Base-by-base conservation (phyloP, 2,797 vertebrate species). In the Ptychobarbus kaznakovi region DNA sequence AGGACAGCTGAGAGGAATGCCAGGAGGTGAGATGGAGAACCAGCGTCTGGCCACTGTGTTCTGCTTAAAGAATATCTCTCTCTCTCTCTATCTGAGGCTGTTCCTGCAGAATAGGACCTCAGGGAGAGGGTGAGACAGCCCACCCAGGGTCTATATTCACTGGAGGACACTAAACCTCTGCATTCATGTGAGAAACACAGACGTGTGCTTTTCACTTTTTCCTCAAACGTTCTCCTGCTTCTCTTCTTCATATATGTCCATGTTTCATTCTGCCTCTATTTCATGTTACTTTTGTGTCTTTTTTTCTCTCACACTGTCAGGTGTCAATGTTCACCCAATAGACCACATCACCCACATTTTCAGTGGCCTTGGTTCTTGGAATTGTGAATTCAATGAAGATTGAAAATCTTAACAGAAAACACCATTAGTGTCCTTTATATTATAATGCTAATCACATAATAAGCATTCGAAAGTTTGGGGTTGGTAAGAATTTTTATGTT, bases 41-140 rank as follows among this genome's bases (percentile, higher is more conserved):
- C 51, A 70, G 51, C 20, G 65, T 80, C 61, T n/a, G 70, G 75
- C 72, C 42, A 82, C 49, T 79, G 77, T 35, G 76, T 92, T 92
- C 92, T 91, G 44, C 79, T 78, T 81, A 83, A 76, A 82, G 63
- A 80, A 65, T 49, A 92, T 94, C 93, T 93, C 92, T 92, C 6
- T 70, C 78, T 85, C 63, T 77, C 32, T 32, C 32, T 32, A 32
- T 32, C 82, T 74, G 51, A 69, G 35, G 15, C 42, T 82, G 13
- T 66, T 58, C 22, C 40, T 93, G 86, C 94, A 95, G 92, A 94
- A 97, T 91, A 94, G 95, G 95, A 94, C 96, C 94, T 90, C 85
- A 68, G 96, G 96, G 96, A 96, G 93, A 92, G 89, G 92, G 94
- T 93, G 94, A 94, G 89, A 91, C 87, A 92, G 97, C 96, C 97